Conservation (phyloP, 2,113 vertebrate species). For the Phrynosoma blainvillii region DNA sequence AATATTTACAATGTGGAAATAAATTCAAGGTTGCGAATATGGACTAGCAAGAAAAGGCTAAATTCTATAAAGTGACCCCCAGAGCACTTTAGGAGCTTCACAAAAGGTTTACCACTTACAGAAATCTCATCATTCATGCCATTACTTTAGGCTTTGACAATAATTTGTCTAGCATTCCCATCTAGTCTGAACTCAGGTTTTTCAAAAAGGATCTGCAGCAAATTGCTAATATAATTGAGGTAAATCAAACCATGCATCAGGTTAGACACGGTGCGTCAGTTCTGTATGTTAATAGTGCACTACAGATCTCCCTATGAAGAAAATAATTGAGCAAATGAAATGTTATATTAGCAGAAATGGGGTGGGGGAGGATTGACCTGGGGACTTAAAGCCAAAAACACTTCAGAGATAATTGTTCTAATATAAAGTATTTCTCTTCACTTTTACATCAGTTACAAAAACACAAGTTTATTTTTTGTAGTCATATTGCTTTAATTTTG, state of each 20-base stretch:
- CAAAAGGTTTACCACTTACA: conserved; percentile 31
- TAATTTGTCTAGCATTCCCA: conserved; percentile 42
- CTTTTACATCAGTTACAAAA: conserved; percentile 40
- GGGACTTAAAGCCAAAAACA: conserved; percentile 52
- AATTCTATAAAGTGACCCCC: conserved; percentile 34
- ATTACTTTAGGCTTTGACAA: conserved; percentile 5
- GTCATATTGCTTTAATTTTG: background rate
- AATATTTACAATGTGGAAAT: conserved; percentile 70
- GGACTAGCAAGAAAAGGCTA: conserved; percentile 49
- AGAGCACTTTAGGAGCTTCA: background rate
- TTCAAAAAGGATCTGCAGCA: conserved; percentile 47
- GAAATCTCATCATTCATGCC: background rate
- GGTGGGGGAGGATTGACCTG: conserved; percentile 33
- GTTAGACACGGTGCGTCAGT: conserved; percentile 49
- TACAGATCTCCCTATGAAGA: conserved; percentile 61
- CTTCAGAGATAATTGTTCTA: conserved; percentile 58
- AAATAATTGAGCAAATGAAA: conserved; percentile 69
- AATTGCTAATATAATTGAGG: conserved; percentile 58
- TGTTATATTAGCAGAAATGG: conserved; percentile 66
- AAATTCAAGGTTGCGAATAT: conserved; percentile 59
- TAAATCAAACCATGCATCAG: conserved; percentile 61
- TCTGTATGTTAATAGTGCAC: conserved; percentile 51
- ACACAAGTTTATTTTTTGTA: background rate
- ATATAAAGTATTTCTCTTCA: conserved; percentile 70
- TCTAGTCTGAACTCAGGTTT: conserved; percentile 58